phyloP scores from a whole-genome alignment of 2,888 invertebrate species.

The Parelbella ahira region DNA sequence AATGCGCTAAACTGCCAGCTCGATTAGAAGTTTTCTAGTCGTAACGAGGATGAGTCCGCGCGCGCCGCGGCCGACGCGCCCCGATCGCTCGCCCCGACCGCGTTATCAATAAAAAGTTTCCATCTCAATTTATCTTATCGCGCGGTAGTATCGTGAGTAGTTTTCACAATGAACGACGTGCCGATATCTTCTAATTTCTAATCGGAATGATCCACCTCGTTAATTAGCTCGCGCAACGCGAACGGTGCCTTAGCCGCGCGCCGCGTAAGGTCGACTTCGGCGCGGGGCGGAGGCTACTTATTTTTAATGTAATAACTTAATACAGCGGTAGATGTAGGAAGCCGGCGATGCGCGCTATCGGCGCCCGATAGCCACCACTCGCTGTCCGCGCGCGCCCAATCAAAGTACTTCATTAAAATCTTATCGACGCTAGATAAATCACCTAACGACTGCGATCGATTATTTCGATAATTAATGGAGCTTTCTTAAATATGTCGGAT shows the following conservation, averaged over 20 bases:
- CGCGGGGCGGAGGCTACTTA: constrained; percentile 41
- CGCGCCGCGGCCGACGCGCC: constrained; percentile 38
- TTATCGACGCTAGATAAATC: constrained; percentile 80
- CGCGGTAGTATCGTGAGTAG: constrained; percentile 72
- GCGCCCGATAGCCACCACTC: constrained; percentile 62
- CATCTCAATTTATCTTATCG: constrained; percentile 76
- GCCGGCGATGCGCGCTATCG: constrained; percentile 70
- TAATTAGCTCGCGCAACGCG: constrained; percentile 50
- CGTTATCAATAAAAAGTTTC: constrained; percentile 68
- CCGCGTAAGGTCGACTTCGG: constrained; percentile 44
- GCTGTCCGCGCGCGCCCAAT: constrained; percentile 73
- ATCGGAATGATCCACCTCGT: constrained; percentile 77
- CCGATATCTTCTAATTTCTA: constrained; percentile 78
- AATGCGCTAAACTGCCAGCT: constrained; percentile 11
- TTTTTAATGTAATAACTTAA: constrained; percentile 79
- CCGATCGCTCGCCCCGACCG: constrained; percentile 42
- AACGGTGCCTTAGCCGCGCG: constrained; percentile 39
- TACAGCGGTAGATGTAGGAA: constrained; percentile 71
- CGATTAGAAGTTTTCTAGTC: constrained; percentile 24
- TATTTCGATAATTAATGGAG: constrained; percentile 78
- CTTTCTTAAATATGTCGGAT: constrained; percentile 70
- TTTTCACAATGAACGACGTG: constrained; percentile 79
- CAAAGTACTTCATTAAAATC: constrained; percentile 81
- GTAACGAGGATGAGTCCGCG: constrained; percentile 27
- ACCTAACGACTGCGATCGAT: constrained; percentile 77